Base-by-base conservation (phyloP, 2,113 vertebrate genomes). In the Mobula hypostoma region DNA sequence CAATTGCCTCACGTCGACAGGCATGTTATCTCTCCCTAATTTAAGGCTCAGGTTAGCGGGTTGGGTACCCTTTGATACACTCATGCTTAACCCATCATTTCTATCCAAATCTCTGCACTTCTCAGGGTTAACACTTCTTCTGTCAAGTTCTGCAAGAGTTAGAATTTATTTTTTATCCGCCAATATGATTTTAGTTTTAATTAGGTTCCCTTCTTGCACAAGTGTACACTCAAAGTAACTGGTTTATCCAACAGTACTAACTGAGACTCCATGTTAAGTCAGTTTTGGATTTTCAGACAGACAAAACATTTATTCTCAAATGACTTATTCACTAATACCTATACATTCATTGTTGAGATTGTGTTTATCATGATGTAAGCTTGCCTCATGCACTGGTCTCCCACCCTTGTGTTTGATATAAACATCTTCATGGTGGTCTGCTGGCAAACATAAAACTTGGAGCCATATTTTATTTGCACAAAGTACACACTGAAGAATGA, bases 401-500 rank as follows among this genome's bases (percentile, higher is more conserved):
- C 61, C 61, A 68, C 61, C 14, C 85, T 90, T 68, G 29, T 66
- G 15, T 68, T 66, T 90, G 85, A 68, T 66, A 90, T 90, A 90
- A 90, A 90, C 61, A 90, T 90, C 61, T 90, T 90, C 85, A 66
- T 36, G 85, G 85, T 90, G 85, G 85, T 90, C 85, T n/a, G 61
- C 32, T 90, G 61, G 85, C 85, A 90, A 90, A 90, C 85, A 66
- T 32, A 90, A 90, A n/a, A 66, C 61, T 68, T 90, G n/a, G n/a
- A 90, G 61, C 85, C 17, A 7, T 90, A 90, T 66, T 90, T 68
- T 90, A 66, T 66, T 63, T 36, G 63, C 63, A 90, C n/a, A 90
- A 87, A 90, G 61, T 90, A 90, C 61, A 90, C 58, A 90, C 19
- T 66, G 85, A 90, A 90, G 29, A 90, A 90, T 90, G 29, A 66